Base-by-base conservation (phyloP, 2,113 vertebrate species). In the Proteles cristata region DNA sequence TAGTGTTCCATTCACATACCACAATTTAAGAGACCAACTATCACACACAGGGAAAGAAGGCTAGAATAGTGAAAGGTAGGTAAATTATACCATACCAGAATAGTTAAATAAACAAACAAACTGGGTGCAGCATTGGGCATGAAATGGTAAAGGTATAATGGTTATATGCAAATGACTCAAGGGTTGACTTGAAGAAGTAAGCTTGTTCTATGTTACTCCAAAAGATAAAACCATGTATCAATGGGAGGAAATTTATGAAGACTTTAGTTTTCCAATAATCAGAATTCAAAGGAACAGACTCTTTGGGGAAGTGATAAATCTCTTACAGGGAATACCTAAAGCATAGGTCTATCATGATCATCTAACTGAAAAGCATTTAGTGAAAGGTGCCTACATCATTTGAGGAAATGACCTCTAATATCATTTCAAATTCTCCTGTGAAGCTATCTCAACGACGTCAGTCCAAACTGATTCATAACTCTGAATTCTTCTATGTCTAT, bases 1-100 rank as follows among this genome's bases (percentile, higher is more conserved):
- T 61, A 90, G 45, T 82, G 80, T 50, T 80, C 26, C 80, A n/a
- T 68, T 89, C 48, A 74, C 10, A 93, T 58, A 66, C 3, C 28
- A 90, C 21, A 58, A 74, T 86, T 93, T 39, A 93, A 73, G 33
- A 95, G 65, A 76, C 31, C 45, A 87, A 89, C 25, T 92, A 80
- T 55, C 25, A 66, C 21, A 90, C 25, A 17, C 23, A 76, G 58
- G 74, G 25, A 39, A 66, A 87, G 43, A 35, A 45, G 5, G 15
- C 31, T 1, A 73, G 43, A 84, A 68, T 35, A 79, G 50, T 93
- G 66, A 74, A 33, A 96, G n/a, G 21, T 53, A 90, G 33, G 21
- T 50, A 68, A 79, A 76, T 83, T 58, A 83, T 43, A 92, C 65
- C 50, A 95, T 35, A 88, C 31, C 68, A 82, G 85, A 63, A 92